Evolutionary conservation across 2,888 invertebrate genomes (phyloP).

Genomic region (Thymelicus acteon): DNA sequence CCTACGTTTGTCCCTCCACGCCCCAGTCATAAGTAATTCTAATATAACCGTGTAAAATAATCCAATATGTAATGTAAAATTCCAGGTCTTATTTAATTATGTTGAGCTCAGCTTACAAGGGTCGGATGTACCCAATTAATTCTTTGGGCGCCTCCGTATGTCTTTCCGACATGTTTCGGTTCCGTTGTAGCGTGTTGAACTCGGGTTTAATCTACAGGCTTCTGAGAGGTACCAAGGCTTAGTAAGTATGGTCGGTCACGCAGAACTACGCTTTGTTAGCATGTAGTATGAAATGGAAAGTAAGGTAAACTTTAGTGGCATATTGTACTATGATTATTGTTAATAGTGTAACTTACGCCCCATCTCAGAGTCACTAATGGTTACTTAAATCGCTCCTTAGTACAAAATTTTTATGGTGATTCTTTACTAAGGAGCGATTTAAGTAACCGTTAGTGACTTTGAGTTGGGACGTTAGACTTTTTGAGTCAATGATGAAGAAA

Average conservation of each 20-base stretch:
- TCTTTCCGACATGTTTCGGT: slow-evolving; percentile 46
- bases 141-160: slow-evolving; percentile 27
- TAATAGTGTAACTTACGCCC: no score
- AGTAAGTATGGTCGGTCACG: neutral
- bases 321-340: no score
- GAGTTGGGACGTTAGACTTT: no score
- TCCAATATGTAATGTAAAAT: slow-evolving; percentile 18
- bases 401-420: no score
- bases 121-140: slow-evolving; percentile 33
- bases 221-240: neutral
- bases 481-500: no score
- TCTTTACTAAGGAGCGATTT: no score
- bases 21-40: neutral
- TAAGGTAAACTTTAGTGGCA: no score
- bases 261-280: neutral
- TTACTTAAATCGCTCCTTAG: no score
- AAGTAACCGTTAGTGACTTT: no score
- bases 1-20: neutral
- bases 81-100: slow-evolving; percentile 30
- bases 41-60: slow-evolving; percentile 11
- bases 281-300: neutral
- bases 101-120: slow-evolving; percentile 32
- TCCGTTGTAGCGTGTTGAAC: slow-evolving; percentile 50
- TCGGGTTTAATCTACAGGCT: slow-evolving; percentile 58
- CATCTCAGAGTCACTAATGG: no score